A percentile compares a stretch with the other conserved stretches of the same genome.
phyloP scores from a whole-genome alignment of 1,140 invertebrate species.

The Eubasilissa regina region DNA sequence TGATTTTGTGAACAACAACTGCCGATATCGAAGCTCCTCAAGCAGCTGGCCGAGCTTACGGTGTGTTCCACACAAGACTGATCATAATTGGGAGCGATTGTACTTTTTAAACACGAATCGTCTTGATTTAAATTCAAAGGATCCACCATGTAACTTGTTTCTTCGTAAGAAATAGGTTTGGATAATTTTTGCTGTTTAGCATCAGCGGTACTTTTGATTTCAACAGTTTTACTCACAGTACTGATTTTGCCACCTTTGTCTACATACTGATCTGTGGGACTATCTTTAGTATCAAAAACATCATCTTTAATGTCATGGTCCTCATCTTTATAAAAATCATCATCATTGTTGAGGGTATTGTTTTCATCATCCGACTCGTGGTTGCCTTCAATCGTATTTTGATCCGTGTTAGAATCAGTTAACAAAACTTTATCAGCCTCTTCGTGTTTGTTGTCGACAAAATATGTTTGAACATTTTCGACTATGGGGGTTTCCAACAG shows the following conservation, averaged over 20 bases:
- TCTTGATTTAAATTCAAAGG: constrained; percentile 68
- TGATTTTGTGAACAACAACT: constrained; percentile 69
- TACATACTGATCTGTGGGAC: constrained; percentile 8
- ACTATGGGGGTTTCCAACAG: constrained; percentile 77
- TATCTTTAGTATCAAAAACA: constrained; percentile 29
- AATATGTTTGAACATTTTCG: constrained; percentile 89
- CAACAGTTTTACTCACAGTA: constrained; percentile 13
- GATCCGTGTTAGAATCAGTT: constrained; percentile 75
- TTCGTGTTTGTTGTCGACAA: constrained; percentile 81
- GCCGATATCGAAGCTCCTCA: constrained; percentile 68
- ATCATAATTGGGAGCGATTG: constrained; percentile 69
- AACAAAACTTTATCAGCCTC: constrained; percentile 78
- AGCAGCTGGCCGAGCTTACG: constrained; percentile 72
- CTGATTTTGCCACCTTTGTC: constrained; percentile 1
- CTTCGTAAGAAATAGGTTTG: constrained; percentile 69
- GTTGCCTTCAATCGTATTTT: constrained; percentile 71
- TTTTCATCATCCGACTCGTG: constrained; percentile 73
- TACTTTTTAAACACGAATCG: constrained; percentile 66
- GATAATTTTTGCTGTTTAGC: neutral
- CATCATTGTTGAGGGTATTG: constrained; percentile 75
- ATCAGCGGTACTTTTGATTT: neutral
- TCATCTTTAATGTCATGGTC: constrained; percentile 62
- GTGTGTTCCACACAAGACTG: constrained; percentile 74
- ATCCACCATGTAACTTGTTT: constrained; percentile 71
- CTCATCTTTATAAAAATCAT: constrained; percentile 69